Evolutionary conservation across 1,140 invertebrate genomes (phyloP), one percentile per base, ranked within the genome.

Genomic region (Cataglyphis hispanica): DNA sequence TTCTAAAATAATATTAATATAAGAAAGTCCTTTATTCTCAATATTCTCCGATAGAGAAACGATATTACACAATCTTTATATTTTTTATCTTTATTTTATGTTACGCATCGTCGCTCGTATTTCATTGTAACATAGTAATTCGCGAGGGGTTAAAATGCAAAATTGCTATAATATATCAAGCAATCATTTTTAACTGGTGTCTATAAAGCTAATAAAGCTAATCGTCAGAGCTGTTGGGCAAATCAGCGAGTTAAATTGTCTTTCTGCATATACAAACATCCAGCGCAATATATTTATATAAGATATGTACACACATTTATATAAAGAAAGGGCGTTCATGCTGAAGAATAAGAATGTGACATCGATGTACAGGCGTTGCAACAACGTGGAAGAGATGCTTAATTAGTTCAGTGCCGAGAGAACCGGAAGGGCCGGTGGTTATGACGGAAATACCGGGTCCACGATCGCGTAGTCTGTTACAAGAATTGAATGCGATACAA

Each of bases 371-470:
- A 88, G 85, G 67, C 31, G 46, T 43, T 34, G 11, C 43, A 46
- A 80, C 60, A n/a, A 72, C 75, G 13, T 90, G 85, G 87, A 80
- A 72, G 63, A 90, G 87, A 91, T 91, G 84, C 67, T 67, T 92
- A n/a, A 87, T 87, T 40, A 85, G 88, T 19, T 76, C 90, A 53
- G 70, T 91, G 58, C 11, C 89, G 7, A 87, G 91, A 6, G 97
- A 97, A 93, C 97, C 97, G 40, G 87, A 92, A 16, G 94, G 91
- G 25, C 97, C 97, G 0, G 66, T 86, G 3, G 91, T 97, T 2
- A 93, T 93, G 31, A 97, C 97, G 0, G 91, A 95, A 43, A 93
- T 97, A 84, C 97, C 97, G 5, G 97, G 97, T n/a, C 97, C 97
- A 13, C 95, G 95, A 84, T 97, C 96, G 0, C 94, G 95, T 76